Evolutionary conservation across 1,140 invertebrate genomes (phyloP).

Genomic region (Mylabris phalerata): DNA sequence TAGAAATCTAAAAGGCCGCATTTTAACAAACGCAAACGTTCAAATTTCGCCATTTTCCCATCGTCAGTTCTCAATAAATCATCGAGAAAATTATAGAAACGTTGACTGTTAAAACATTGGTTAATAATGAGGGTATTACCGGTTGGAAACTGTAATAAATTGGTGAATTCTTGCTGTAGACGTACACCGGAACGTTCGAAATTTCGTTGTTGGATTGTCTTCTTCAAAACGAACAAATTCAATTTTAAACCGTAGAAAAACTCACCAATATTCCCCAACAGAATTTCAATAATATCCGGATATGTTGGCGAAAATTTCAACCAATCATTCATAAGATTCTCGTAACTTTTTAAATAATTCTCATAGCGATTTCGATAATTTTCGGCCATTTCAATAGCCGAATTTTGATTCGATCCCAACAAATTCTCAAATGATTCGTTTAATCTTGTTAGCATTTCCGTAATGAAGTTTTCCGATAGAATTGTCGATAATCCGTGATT

Average conservation of each 20-base stretch:
- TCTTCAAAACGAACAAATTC: slow-evolving; percentile 43
- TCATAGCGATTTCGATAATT: slow-evolving; percentile 7
- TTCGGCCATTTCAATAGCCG: background rate
- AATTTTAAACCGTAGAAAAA: slow-evolving; percentile 51
- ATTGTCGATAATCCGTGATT: slow-evolving; percentile 29
- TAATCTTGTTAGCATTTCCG: background rate
- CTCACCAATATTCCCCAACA: slow-evolving; percentile 53
- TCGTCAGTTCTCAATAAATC: slow-evolving; percentile 17
- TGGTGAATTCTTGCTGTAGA: slow-evolving; percentile 30
- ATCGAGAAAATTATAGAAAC: slow-evolving; percentile 29
- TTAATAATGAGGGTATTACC: background rate
- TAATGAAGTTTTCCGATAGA: slow-evolving; percentile 8
- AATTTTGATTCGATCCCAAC: background rate
- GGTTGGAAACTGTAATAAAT: background rate
- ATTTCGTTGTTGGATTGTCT: slow-evolving; percentile 33
- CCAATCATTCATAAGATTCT: slow-evolving; percentile 44
- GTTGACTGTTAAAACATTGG: background rate
- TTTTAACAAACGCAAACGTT: slow-evolving; percentile 47
- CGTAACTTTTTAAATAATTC: slow-evolving; percentile 26
- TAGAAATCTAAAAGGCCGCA: slow-evolving; percentile 58
- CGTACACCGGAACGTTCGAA: slow-evolving; percentile 18
- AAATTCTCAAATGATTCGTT: background rate
- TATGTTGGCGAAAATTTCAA: slow-evolving; percentile 52
- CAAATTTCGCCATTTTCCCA: slow-evolving; percentile 24
- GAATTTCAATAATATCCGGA: slow-evolving; percentile 59